Percentiles rank a stretch among this genome's conserved stretches.
These are phyloP conservation scores for Otis tarda DNA, from an alignment of 2,113 vertebrate species.

Conservation along the genomic window DNA sequence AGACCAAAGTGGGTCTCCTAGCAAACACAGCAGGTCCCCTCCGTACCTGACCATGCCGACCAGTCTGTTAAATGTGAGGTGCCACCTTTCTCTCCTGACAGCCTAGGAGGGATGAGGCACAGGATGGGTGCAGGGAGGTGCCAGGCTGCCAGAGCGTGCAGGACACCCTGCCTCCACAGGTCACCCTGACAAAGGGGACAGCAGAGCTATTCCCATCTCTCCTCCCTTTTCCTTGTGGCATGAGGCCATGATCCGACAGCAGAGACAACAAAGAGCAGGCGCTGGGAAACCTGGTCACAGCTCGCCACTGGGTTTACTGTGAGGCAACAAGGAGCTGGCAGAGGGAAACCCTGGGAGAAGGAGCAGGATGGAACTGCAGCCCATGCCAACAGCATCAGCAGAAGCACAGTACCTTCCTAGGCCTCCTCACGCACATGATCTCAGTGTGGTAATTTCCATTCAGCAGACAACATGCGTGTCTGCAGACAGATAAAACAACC, in stretches of 20 bases:
- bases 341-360: not conserved
- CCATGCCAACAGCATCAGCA: not conserved
- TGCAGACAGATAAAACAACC: not conserved
- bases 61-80: not conserved
- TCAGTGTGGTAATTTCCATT: not conserved
- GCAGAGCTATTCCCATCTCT: not conserved
- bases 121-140: not conserved
- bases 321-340: not conserved
- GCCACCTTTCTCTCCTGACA: not conserved
- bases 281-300: not conserved
- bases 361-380: not conserved
- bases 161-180: not conserved
- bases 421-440: not conserved
- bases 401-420: not conserved
- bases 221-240: not conserved
- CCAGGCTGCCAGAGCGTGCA: not conserved
- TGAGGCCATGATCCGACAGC: fast-evolving
- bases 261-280: not conserved
- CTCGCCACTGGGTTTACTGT: not conserved
- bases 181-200: not conserved
- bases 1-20: not conserved
- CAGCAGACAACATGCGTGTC: not conserved
- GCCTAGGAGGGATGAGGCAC: no score
- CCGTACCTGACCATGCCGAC: not conserved
- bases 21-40: not conserved